Evolutionary conservation across 2,797 vertebrate genomes (phyloP), one percentile per base, ranked within the genome.

Genomic region (Chromobotia macracanthus): DNA sequence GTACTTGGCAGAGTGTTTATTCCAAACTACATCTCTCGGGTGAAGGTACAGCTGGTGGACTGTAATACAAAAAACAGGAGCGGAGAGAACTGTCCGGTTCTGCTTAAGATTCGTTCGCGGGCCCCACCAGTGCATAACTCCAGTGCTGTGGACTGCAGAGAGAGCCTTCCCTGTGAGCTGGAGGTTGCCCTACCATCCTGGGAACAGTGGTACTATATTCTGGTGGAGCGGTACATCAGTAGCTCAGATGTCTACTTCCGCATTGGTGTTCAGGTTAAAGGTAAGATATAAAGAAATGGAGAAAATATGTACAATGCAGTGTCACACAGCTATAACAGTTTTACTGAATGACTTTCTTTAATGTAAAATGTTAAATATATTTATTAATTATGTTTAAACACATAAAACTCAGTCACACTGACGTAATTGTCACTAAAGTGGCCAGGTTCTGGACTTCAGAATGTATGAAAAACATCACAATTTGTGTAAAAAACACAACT

Each of bases 201-300:
- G 98, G 96, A 97, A 65, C 95, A 96, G 81, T 99, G 98, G 98
- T 96, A 98, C 93, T 99, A 98, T 13, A 93, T 99, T 85, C 92
- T 97, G 77, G 95, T 99, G 91, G 98, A 99, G 91, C 92, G 92
- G 83, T 94, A 95, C 79, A 91, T 93, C 0, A 93, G 92, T 5
- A 92, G 90, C 0, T 91, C 91, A 35, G 91, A 94, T 0, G 21
- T 99, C 86, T 94, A 92, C 89, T 99, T 99, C 90, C 96, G 96
- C 89, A 94, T 99, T 28, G 94, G 93, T 0, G 94, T 98, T 70
- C 95, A 95, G 84, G 90, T 99, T 64, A 96, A 95, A 94, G 97
- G 98, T 99, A 87, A 94, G 95, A 44, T 44, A 44, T 31, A 5
- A 31, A 31, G 31, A 31, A 31, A 31, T 31, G 31, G 5, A 31